A percentile compares a stretch with the other conserved stretches of the same genome.
phyloP scores from a whole-genome alignment of 2,888 invertebrate genomes.

The Pyrocoelia pectoralis region DNA sequence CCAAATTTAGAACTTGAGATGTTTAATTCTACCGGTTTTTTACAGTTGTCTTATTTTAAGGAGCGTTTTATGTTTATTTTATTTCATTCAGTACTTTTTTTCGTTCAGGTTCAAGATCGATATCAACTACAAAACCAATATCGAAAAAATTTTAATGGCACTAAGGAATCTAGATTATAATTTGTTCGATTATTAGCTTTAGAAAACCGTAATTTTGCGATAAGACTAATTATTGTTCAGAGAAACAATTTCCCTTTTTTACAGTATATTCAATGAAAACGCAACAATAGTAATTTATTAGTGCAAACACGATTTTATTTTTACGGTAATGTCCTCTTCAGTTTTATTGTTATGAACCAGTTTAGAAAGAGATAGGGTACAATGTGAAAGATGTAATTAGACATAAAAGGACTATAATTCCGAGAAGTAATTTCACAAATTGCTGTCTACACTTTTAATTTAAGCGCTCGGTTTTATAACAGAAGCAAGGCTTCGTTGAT shows the following conservation, averaged over 20 bases:
- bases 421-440: conserved; percentile 61
- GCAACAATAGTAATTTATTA: conserved; percentile 35
- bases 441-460: conserved; percentile 58
- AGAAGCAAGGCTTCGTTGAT: background rate
- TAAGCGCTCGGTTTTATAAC: conserved; percentile 38
- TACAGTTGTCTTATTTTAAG: conserved; percentile 38
- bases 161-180: background rate
- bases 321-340: conserved; percentile 17
- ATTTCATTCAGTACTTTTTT: conserved; percentile 20
- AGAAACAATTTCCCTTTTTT: conserved; percentile 45
- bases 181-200: conserved; percentile 7
- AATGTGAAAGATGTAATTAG: conserved; percentile 37
- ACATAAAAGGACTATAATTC: conserved; percentile 50
- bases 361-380: conserved; percentile 21
- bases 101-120: conserved; percentile 11
- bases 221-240: conserved; percentile 55
- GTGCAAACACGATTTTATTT: conserved; percentile 34
- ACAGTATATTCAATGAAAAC: conserved; percentile 25
- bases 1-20: conserved; percentile 49
- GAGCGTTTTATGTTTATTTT: conserved; percentile 27
- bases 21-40: conserved; percentile 43
- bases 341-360: conserved; percentile 6
- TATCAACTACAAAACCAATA: conserved; percentile 4
- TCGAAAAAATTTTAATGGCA: conserved; percentile 6
- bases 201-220: conserved; percentile 43